phyloP scores from a whole-genome alignment of 2,113 vertebrate species.

The Bolborhynchus lineola region DNA sequence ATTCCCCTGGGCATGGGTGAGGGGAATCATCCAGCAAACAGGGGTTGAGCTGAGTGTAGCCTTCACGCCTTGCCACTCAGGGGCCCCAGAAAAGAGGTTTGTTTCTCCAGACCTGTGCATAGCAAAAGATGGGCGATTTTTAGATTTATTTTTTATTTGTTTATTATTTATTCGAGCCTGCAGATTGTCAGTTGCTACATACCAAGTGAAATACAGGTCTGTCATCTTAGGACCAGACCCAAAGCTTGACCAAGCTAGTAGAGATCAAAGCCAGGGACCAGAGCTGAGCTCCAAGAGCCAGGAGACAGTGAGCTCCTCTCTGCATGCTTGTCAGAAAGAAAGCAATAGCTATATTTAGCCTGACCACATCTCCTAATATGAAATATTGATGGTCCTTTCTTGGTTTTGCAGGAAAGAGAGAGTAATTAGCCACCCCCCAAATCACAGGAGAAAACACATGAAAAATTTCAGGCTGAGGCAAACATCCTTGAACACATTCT shows the following conservation, averaged over 20 bases:
- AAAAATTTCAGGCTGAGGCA: neutral
- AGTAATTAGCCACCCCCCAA: neutral
- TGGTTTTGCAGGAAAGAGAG: neutral
- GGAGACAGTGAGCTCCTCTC: fast-evolving
- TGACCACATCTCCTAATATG: fast-evolving
- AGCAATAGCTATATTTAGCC: neutral
- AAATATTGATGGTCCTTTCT: neutral
- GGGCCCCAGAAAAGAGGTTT: neutral
- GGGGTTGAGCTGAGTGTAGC: neutral
- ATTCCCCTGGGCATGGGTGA: fast-evolving
- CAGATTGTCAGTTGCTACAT: neutral
- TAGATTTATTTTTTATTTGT: neutral
- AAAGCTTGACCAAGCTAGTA: neutral
- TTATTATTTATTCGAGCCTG: neutral
- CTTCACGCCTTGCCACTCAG: neutral
- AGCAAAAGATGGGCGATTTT: neutral
- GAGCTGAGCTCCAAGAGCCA: fast-evolving
- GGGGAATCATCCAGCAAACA: neutral
- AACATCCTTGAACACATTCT: neutral
- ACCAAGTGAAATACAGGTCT: neutral
- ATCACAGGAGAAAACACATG: neutral
- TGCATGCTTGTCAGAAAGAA: fast-evolving
- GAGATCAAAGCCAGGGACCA: fast-evolving
- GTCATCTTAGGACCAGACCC: neutral
- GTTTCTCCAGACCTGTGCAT: neutral